phyloP scores from a whole-genome alignment of 35 echinoderm and acorn worm species.

The Ophioderma brevispina region DNA sequence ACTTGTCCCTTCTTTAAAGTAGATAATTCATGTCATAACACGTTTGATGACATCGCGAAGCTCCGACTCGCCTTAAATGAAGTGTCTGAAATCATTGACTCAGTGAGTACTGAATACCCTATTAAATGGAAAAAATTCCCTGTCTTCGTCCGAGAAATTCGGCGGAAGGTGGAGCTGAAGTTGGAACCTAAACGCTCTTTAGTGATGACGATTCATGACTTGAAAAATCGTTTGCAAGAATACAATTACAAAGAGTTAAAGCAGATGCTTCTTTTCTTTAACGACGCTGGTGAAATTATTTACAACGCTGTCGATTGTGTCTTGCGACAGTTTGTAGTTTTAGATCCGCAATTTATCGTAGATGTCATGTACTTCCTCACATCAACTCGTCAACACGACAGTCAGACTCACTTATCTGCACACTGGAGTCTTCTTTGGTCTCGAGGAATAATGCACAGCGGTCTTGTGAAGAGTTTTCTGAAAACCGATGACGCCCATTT shows the following conservation, averaged over 20 bases:
- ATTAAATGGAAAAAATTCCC: not conserved
- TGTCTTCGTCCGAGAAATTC: not conserved
- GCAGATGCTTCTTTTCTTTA: not conserved
- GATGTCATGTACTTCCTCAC: not conserved
- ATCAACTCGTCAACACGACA: not conserved
- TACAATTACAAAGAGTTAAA: not conserved
- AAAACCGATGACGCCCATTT: not conserved
- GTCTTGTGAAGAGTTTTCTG: not conserved
- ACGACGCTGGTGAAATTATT: not conserved
- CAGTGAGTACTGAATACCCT: not conserved
- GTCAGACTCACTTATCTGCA: not conserved
- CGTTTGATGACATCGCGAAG: not conserved
- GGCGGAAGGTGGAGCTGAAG: not conserved
- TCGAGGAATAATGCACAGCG: not conserved
- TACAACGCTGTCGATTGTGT: not conserved
- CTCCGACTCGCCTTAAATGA: not conserved
- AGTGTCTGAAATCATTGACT: not conserved
- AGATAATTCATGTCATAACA: not conserved
- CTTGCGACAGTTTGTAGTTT: not conserved
- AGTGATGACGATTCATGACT: not conserved
- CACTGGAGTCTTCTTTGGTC: not conserved
- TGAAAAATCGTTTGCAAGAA: not conserved
- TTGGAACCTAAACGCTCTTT: not conserved
- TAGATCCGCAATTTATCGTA: not conserved
- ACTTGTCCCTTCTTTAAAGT: not conserved